phyloP scores from a whole-genome alignment of 2,888 invertebrate species.

The Nomada fucata region DNA sequence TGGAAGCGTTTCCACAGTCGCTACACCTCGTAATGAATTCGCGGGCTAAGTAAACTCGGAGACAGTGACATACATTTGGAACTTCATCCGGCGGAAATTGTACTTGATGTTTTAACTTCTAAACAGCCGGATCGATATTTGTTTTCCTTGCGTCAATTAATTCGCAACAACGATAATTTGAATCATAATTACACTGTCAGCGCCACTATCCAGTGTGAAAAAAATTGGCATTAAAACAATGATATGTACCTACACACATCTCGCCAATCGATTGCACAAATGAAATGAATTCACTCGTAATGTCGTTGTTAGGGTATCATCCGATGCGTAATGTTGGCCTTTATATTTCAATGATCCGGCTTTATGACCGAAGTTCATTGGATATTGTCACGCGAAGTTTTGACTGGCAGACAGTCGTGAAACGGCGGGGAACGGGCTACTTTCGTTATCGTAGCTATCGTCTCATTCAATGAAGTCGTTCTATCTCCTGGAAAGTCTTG shows the following conservation, averaged over 20 bases:
- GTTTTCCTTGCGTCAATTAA: background rate
- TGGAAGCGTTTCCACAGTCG: constrained; percentile 1
- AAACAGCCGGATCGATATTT: background rate
- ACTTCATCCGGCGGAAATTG: background rate
- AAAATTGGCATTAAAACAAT: background rate
- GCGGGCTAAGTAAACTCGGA: background rate
- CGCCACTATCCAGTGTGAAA: background rate
- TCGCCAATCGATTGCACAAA: background rate
- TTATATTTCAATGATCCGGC: constrained; percentile 5
- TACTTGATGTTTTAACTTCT: background rate
- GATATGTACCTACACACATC: background rate
- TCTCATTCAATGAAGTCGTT: constrained; percentile 20
- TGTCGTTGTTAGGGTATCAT: background rate
- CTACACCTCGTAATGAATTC: constrained; percentile 4
- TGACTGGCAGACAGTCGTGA: constrained; percentile 12
- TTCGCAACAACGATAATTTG: background rate
- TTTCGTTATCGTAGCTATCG: constrained; percentile 22
- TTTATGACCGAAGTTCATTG: constrained; percentile 17
- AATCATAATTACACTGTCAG: too few relatives aligned
- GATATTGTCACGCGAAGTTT: constrained; percentile 45
- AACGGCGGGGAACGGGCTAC: constrained; percentile 2
- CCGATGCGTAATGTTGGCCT: background rate
- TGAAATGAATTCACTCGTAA: background rate
- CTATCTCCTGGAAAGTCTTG: constrained; percentile 9
- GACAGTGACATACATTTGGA: background rate